phyloP scores from a whole-genome alignment of 2,113 vertebrate species.

The Peromyscus leucopus region DNA sequence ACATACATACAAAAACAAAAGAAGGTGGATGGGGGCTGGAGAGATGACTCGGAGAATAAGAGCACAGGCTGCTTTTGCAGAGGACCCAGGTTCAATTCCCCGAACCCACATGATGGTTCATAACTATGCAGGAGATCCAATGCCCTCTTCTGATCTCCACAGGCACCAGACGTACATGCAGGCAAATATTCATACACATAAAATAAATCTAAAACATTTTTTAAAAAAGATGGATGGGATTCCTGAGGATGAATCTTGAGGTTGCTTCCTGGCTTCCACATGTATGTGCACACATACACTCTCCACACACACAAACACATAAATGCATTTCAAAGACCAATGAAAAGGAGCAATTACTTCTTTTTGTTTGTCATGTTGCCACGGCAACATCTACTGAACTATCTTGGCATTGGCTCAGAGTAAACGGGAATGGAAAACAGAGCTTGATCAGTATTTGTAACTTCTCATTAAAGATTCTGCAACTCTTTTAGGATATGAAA shows the following conservation, averaged over 20 bases:
- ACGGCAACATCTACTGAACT: neutral
- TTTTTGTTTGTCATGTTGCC: neutral
- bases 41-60: neutral
- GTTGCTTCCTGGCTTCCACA: neutral
- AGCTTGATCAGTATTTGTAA: neutral
- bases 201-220: neutral
- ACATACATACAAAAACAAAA: neutral
- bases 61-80: neutral
- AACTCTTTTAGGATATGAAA: slow-evolving; percentile 51
- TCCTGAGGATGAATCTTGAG: neutral
- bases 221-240: neutral
- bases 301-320: too few species aligned
- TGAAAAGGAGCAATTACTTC: neutral
- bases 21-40: neutral
- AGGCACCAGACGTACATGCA: neutral
- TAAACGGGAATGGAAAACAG: neutral
- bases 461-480: slow-evolving; percentile 25
- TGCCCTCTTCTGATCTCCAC: neutral
- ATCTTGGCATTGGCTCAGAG: neutral
- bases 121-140: neutral
- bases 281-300: too few species aligned
- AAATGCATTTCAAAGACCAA: neutral
- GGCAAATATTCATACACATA: neutral
- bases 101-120: neutral
- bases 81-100: neutral